Evolutionary conservation across 2,797 vertebrate genomes (phyloP).

Genomic region (Eurystomus glaucurus): DNA sequence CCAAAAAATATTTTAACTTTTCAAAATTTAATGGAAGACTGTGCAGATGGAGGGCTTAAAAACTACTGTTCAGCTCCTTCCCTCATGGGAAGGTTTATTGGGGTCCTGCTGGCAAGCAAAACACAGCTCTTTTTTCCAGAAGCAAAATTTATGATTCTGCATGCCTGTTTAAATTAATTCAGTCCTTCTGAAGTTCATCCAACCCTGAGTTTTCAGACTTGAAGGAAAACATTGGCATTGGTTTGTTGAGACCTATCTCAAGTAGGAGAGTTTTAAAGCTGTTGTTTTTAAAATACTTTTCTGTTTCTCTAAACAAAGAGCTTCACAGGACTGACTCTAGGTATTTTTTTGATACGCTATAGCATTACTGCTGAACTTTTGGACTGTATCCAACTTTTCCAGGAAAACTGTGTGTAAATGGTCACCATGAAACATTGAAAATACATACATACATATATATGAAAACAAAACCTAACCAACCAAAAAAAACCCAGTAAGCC

Average conservation of each 20-base stretch:
- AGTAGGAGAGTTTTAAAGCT: background rate
- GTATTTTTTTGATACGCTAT: background rate
- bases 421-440: background rate
- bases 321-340: background rate
- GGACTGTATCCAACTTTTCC: background rate
- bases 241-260: background rate
- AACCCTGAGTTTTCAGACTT: background rate
- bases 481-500: background rate
- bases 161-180: background rate
- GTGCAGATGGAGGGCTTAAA: background rate
- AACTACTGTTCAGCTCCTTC: background rate
- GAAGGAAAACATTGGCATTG: background rate
- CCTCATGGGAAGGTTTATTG: background rate
- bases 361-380: background rate
- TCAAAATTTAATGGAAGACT: background rate
- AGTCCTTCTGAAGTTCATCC: slow-evolving; percentile 5
- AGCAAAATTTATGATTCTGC: slow-evolving; percentile 31
- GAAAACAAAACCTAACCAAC: background rate
- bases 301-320: background rate
- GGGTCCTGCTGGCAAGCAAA: background rate
- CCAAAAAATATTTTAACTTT: background rate
- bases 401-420: background rate
- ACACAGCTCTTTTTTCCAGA: background rate
- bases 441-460: background rate
- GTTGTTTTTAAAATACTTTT: background rate